Conservation (phyloP, 2,113 vertebrate species). For the western clawed frog (Xenopus tropicalis) region UCB_Xtro_10.0 CM004450.2:83356501-83357000, state of each 20-base stretch:
- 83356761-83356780: constrained; percentile 48
- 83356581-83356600: constrained; percentile 99
- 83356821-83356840: background rate
- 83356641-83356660: constrained; percentile 78
- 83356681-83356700: constrained; percentile 84
- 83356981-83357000: background rate
- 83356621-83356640: constrained; percentile 72
- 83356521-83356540: constrained; percentile 24
- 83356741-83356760: constrained; percentile 62
- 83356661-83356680: constrained; percentile 75
- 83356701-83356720: background rate
- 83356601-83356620: constrained; percentile 83
- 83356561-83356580: constrained; percentile 76
- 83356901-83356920: background rate
- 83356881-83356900: background rate
- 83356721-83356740: background rate
- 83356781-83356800: constrained; percentile 48
- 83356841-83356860: background rate
- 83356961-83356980: background rate
- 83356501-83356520: constrained; percentile 43
- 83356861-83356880: background rate
- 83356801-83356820: constrained; percentile 23
- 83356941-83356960: background rate
- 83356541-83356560: constrained; percentile 78
- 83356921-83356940: background rate